Base-by-base conservation (phyloP, 2,113 vertebrate species). In the Procavia capensis region DNA sequence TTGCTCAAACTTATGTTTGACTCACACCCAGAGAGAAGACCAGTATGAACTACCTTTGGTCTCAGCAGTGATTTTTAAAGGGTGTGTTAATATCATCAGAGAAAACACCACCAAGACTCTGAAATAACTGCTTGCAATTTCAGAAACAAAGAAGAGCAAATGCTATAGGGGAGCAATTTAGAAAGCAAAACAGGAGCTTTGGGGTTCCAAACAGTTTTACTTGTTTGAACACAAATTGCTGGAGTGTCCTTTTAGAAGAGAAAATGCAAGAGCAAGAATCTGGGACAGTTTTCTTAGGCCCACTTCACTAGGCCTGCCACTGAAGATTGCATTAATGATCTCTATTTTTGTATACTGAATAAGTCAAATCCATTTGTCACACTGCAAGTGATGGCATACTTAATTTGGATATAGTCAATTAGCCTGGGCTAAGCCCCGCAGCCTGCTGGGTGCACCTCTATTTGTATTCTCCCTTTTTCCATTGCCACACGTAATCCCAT, bases 371-470 rank as follows among this genome's bases (percentile, higher is more conserved):
- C 99, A 99, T 99, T 99, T 99, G 99, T 99, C 99, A 99, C 99
- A 99, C 99, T 99, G 99, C 99, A 99, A 99, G 98, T 99, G 99
- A 99, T 99, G 99, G 99, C 99, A 99, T 99, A 99, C 99, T 99
- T 99, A 99, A 99, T 99, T 99, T 99, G 99, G 99, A 99, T 99
- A 99, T 99, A 99, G 99, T 99, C 99, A 99, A 99, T 99, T 99
- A 99, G 99, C 99, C 99, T 98, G 98, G 98, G 99, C 99, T 99
- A 99, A 99, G 99, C 99, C 99, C 98, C 98, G 98, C 98, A 99
- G 98, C 99, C 99, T 99, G 99, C 99, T 99, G 99, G 97, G 99
- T 99, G 99, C 99, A 99, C 99, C 99, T 99, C 99, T 99, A 99
- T 99, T 99, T 99, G 99, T 99, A 99, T 99, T 99, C 99, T 99